Base-by-base conservation (phyloP, 1,140 invertebrate genomes). In the Micrasema minimum region DNA sequence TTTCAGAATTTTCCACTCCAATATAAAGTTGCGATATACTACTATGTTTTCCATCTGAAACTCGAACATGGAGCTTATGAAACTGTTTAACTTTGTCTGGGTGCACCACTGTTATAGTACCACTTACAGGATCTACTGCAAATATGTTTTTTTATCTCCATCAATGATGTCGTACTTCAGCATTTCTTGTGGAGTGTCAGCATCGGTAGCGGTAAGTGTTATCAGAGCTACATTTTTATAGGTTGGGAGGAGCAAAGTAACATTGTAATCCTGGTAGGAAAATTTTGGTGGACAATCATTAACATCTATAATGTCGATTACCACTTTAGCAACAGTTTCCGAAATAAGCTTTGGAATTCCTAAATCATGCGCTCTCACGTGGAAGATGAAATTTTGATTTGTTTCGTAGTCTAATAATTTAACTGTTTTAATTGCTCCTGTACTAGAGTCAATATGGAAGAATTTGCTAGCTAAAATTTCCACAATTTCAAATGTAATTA, bases 361-460 rank as follows among this genome's bases (percentile, higher is more conserved):
- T 48, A 90, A 82, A 82, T 97, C 95, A 37, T 50, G 68, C 23
- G 80, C 81, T 79, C 90, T 88, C 0, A 95, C 93, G 74, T 88
- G 87, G 78, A 95, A 95, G 16, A 86, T 83, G 74, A 92, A 91
- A 20, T 84, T 76, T 0, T 87, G 81, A 43, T 88, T 83, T 1
- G 86, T 89, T 80, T 97, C 95, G 77, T 92, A 91, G 79, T 96
- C 94, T 41, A 96, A 81, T 0, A 87, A 80, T 72, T 88, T 87
- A 4, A 90, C 85, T 0, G 91, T 93, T 73, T 90, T 87, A 50
- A 96, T 90, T 1, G 94, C 93, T 11, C 94, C 92, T 9, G 94
- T 96, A 69, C 88, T 93, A 0, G 91, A 89, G 79, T 96, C 94
- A 67, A 97, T 92, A 73, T 89, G 87, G 77, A 96, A 96, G 78